Base-by-base conservation (phyloP, 35 echinoderm and acorn worm genomes). In the Chiridota heheva region DNA sequence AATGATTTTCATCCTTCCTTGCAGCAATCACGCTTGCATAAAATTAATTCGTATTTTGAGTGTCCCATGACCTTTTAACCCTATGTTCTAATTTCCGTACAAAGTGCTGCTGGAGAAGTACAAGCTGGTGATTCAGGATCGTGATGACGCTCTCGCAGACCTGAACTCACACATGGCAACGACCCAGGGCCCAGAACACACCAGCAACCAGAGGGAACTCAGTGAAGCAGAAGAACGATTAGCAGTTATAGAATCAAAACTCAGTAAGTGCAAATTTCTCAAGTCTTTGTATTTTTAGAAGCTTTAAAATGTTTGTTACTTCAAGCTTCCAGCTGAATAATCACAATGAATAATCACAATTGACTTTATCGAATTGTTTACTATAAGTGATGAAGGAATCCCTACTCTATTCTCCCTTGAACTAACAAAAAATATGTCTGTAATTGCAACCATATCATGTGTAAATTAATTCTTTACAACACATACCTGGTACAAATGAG, bases 221-320 rank as follows among this genome's bases (percentile, higher is more conserved):
- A 82, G 87, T 37, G 90, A 92, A 35, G 76, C 83, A 25, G 76
- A 82, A 6, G 90, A 91, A 73, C 90, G 87, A 38, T 56, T 86
- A 13, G 46, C 45, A 7, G 35, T 82, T 13, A 76, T 92, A 37
- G 76, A 92, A 40, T 60, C 69, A 49, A 92, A 92, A 92, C 59
- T 92, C 24, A 78, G 90, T 92, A 58, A 51, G 73, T 86, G n/a
- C n/a, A n/a, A n/a, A n/a, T n/a, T n/a, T n/a, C n/a, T n/a, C n/a
- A n/a, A n/a, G n/a, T n/a, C n/a, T n/a, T n/a, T n/a, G n/a, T n/a
- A n/a, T n/a, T n/a, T n/a, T n/a, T n/a, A n/a, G n/a, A n/a, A n/a
- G n/a, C n/a, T n/a, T n/a, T n/a, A n/a, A n/a, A n/a, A n/a, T n/a
- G n/a, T n/a, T n/a, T n/a, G n/a, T n/a, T n/a, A n/a, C n/a, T n/a